Base-by-base conservation (phyloP, 2,113 vertebrate species). In the Montifringilla adamsi region DNA sequence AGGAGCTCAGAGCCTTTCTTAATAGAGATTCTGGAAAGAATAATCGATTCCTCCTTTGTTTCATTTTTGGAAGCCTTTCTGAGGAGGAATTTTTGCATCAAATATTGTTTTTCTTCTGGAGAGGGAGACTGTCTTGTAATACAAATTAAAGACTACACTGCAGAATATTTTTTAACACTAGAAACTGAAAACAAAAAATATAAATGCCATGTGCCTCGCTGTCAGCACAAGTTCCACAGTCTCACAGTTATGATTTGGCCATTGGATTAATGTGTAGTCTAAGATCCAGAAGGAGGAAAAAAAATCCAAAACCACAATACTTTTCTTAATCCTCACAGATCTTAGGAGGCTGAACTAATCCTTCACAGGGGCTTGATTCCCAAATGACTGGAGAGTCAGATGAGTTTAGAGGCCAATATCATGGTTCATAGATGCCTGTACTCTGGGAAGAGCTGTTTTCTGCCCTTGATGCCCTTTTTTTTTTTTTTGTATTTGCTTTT, bases 41-140 rank as follows among this genome's bases (percentile, higher is more conserved):
- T 67, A 3, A 58, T 87, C 75, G 91, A 6, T 86, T 94, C 62
- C 37, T 85, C 44, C 22, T 92, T 76, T 77, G 23, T 68, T 91
- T 89, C 28, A 50, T 50, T 94, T 70, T 70, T 84, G 39, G 47
- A 92, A 89, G 44, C 30, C 9, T 75, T 93, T 84, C 63, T 86
- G 47, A 74, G 35, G 46, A 81, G 7, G 33, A 70, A 73, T 90
- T 92, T 50, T 63, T 90, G 37, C 49, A 66, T 30, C 39, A 68
- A 81, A 70, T 60, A 56, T 23, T 73, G 23, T 49, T 90, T 93
- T 89, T 44, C 39, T 86, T 88, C 46, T 77, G 35, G 46, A 66
- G 37, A 78, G 23, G 43, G 68, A 95, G 13, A 11, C 39, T 81
- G 52, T 52, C 50, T 70, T 86, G 43, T 86, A 84, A 44, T 23